Evolutionary conservation across 2,888 invertebrate genomes (phyloP).

Genomic region (Nemotelus pantherinus): DNA sequence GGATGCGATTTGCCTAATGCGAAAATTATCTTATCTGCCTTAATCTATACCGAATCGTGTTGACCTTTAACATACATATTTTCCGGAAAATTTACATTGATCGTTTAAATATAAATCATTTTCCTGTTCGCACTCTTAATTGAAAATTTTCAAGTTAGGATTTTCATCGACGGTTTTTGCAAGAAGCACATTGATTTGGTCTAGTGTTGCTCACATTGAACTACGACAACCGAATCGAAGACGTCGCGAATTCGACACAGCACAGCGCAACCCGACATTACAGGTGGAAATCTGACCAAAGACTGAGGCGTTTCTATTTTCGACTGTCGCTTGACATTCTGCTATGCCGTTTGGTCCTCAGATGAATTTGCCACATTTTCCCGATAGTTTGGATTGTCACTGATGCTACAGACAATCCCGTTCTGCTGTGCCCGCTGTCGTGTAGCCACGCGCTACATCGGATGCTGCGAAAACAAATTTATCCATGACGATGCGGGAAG

Average conservation of each 20-base stretch:
- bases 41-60: no score
- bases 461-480: neutral
- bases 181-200: no score
- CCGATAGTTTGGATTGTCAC: neutral
- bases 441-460: neutral
- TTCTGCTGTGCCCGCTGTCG: neutral
- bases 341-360: slow-evolving; percentile 12
- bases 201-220: neutral
- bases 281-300: slow-evolving; percentile 38
- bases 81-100: neutral
- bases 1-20: slow-evolving; percentile 16
- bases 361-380: slow-evolving; percentile 29
- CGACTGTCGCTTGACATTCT: slow-evolving; percentile 31
- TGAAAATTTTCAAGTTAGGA: no score
- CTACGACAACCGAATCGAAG: slow-evolving; percentile 21
- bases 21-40: slow-evolving; percentile 13
- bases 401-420: neutral
- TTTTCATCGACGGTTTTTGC: no score
- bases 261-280: neutral
- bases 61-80: neutral
- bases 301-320: slow-evolving; percentile 44
- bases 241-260: neutral
- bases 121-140: neutral
- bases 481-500: neutral
- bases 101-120: neutral